Base-by-base conservation (phyloP, 1,140 invertebrate species). In the Melipona quadrifasciata region DNA sequence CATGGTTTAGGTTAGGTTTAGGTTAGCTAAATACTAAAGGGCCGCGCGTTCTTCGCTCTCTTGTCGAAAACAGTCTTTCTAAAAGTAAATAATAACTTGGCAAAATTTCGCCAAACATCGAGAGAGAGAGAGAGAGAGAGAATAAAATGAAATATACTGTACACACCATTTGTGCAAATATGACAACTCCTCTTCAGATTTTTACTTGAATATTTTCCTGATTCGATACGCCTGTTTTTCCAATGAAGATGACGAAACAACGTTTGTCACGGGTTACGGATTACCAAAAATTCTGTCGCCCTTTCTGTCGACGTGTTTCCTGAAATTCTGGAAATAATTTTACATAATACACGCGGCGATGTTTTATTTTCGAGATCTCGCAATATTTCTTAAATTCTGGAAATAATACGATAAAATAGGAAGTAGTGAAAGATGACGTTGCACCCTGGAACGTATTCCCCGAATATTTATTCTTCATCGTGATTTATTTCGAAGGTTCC, bases 51-150 rank as follows among this genome's bases (percentile, higher is more conserved):
- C 80, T 34, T 81, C 65, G 27, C 27, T 55, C 24, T 53, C 8
- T 14, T 70, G 58, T 70, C 55, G 57, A 71, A 72, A 80, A 65
- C 57, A 75, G 24, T 75, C 71, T 73, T n/a, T n/a, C 34, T 39
- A 27, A n/a, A 17, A 16, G 14, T 75, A 82, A 82, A 53, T 65
- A 64, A 73, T 21, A 27, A 34, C 24, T 3, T 31, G 31, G 8
- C 71, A 71, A 55, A 80, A 80, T 80, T 80, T 4, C 34, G 39
- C 12, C 34, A 31, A 31, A 8, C 27, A 8, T 21, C 21, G 21
- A 71, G 17, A 24, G 11, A 34, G 14, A 27, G 31, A 24, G 24
- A 51, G 24, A 53, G n/a, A 73, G 47, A 55, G 65, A 27, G 47
- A 17, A 6, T 6, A 10, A 4, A 14, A 16, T n/a, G n/a, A n/a